These are phyloP conservation scores for Myotis lucifugus DNA, from an alignment of 2,113 vertebrate species.

Conservation along the genomic window DNA sequence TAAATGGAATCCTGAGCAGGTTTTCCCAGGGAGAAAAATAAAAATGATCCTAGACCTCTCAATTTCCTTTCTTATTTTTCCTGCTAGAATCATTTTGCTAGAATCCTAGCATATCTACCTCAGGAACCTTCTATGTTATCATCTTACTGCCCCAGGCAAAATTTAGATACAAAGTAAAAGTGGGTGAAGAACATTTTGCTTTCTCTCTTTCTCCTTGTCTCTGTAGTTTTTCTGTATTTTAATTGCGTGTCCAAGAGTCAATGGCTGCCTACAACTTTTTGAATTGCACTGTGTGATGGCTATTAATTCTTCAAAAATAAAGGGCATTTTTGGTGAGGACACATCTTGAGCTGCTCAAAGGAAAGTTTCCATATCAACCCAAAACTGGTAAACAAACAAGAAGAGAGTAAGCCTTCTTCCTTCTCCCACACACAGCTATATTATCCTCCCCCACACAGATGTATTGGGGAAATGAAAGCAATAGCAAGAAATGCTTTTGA, in stretches of 20 bases:
- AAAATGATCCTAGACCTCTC: background rate
- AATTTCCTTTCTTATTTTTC: background rate
- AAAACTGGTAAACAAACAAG: conserved; percentile 58
- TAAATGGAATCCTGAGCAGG: background rate
- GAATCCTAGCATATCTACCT: background rate
- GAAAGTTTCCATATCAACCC: conserved; percentile 32
- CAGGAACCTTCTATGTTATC: background rate
- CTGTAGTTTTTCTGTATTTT: background rate
- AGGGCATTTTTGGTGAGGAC: conserved; percentile 12
- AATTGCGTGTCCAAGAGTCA: background rate
- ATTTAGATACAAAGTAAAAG: background rate
- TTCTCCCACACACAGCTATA: background rate
- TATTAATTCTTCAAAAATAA: conserved; percentile 52
- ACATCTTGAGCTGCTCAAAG: background rate
- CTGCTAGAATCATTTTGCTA: background rate
- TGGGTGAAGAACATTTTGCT: background rate
- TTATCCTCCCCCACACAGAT: background rate
- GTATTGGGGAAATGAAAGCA: conserved; percentile 62
- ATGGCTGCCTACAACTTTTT: background rate
- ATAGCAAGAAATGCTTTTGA: conserved; percentile 60
- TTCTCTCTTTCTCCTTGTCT: background rate
- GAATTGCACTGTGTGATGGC: background rate
- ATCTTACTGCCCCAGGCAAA: background rate
- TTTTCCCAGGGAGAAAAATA: background rate
- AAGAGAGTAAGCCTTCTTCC: background rate